These are phyloP conservation scores for Spodoptera litura DNA, from an alignment of 1,140 invertebrate species.

Conservation along the genomic window DNA sequence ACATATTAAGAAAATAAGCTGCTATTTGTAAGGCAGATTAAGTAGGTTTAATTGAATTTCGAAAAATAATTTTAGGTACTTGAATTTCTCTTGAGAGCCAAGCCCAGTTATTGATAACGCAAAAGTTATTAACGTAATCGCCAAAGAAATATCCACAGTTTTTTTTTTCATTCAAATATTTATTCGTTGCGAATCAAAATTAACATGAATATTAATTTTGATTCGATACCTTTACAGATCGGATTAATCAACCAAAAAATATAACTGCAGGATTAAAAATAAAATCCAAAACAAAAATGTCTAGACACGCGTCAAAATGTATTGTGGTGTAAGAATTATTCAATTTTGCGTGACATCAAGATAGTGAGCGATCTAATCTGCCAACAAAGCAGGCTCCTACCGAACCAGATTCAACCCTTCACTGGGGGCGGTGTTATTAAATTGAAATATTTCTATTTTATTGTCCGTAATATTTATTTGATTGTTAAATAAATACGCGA, in stretches of 20 bases:
- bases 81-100: neutral
- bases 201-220: neutral
- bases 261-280: slow-evolving; percentile 44
- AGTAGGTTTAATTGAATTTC: neutral
- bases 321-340: slow-evolving; percentile 72
- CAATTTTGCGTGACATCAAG: slow-evolving; percentile 82
- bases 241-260: slow-evolving; percentile 56
- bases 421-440: slow-evolving; percentile 79
- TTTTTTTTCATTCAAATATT: neutral
- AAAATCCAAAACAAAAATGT: slow-evolving; percentile 53
- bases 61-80: neutral
- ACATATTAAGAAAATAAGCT: too few species aligned
- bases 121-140: too few species aligned
- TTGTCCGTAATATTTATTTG: slow-evolving; percentile 86
- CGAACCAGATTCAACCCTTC: slow-evolving; percentile 79
- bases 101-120: too few species aligned
- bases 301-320: slow-evolving; percentile 52
- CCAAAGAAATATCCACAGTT: neutral
- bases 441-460: slow-evolving; percentile 86
- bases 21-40: neutral
- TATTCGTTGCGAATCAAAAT: neutral
- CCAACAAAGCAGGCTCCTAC: slow-evolving; percentile 67
- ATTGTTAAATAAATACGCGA: slow-evolving; percentile 85
- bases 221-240: neutral
- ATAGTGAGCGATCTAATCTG: slow-evolving; percentile 74